Conservation (phyloP, 2,797 vertebrate genomes). For the Poeciliopsis presidionis region DNA sequence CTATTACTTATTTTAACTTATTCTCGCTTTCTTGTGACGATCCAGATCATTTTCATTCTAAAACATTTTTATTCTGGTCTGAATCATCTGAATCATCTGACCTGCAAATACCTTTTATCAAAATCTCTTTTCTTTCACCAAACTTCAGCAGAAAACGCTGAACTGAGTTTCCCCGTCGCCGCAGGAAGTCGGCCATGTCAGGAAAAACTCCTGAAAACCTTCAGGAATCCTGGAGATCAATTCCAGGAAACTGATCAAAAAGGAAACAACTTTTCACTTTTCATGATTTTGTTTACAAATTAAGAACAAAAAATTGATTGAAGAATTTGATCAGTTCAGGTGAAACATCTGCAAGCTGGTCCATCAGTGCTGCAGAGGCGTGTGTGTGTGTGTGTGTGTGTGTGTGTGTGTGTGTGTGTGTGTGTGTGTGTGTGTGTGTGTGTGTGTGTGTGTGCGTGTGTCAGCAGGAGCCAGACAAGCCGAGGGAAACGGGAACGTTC, state of each 20-base stretch:
- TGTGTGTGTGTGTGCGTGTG: too few species aligned
- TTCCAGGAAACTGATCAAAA: neutral
- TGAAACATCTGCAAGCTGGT: neutral
- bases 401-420: too few species aligned
- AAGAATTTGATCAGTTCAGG: neutral
- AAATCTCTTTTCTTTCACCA: neutral
- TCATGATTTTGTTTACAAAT: neutral
- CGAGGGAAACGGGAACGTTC: neutral
- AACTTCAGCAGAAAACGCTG: neutral
- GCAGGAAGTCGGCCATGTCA: neutral
- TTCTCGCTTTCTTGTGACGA: too few species aligned
- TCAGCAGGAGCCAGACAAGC: slow-evolving; percentile 20
- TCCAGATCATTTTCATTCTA: too few species aligned
- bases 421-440: too few species aligned
- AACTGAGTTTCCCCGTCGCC: neutral
- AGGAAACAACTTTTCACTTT: neutral
- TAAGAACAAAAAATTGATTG: neutral
- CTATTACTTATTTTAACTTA: too few species aligned
- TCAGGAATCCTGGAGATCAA: neutral
- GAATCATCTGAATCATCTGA: too few species aligned
- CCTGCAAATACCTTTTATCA: neutral
- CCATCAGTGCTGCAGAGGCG: slow-evolving; percentile 28
- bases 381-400: neutral
- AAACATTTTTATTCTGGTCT: too few species aligned
- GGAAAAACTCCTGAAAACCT: neutral